Evolutionary conservation across 1,140 invertebrate genomes (phyloP), one percentile per base, ranked within the genome.

Genomic region (Lasioglossum baleicum): DNA sequence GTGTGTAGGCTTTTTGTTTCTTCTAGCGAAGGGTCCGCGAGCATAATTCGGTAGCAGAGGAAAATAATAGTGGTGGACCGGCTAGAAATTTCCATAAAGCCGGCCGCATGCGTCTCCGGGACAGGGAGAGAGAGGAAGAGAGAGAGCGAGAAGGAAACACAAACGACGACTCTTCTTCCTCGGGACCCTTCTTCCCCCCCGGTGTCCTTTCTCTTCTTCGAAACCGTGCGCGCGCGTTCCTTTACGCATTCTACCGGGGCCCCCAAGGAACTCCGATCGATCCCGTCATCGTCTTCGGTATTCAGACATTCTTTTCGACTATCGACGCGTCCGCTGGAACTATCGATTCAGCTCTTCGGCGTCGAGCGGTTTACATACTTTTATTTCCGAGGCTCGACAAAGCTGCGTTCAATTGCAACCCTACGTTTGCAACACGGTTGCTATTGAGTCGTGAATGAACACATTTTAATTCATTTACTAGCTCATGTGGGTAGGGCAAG

Each of bases 131-230:
- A 26, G 44, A 63, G 13, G 44, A 31, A 31, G 64, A 60, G 26
- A 48, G 22, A 31, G 44, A 63, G 42, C 76, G 82, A 84, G 84
- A 79, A 58, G 65, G 53, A 86, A 84, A 84, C 69, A 82, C 26
- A 58, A 66, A 78, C 22, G 69, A n/a, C 17, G 60, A 68, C 61
- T 44, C 53, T 75, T 42, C 64, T 31, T 68, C 60, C 35, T 35
- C 35, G 35, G 26, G 20, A 15, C 51, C 65, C 40, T 44, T 64
- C 20, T 63, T 42, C 40, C 53, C 31, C 44, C 67, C 58, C 42
- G 13, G 20, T 15, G 31, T 67, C 75, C 26, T 53, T 83, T 53
- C 31, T 75, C 53, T 51, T 58, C 76, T 61, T 53, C 58, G n/a
- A 63, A 51, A 26, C 75, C 44, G 22, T 69, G 44, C 51, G 51